Percentiles rank a stretch among this genome's conserved stretches.
These are phyloP conservation scores for Phrynocephalus forsythii DNA, from an alignment of 2,797 vertebrate species.

Conservation along the genomic window DNA sequence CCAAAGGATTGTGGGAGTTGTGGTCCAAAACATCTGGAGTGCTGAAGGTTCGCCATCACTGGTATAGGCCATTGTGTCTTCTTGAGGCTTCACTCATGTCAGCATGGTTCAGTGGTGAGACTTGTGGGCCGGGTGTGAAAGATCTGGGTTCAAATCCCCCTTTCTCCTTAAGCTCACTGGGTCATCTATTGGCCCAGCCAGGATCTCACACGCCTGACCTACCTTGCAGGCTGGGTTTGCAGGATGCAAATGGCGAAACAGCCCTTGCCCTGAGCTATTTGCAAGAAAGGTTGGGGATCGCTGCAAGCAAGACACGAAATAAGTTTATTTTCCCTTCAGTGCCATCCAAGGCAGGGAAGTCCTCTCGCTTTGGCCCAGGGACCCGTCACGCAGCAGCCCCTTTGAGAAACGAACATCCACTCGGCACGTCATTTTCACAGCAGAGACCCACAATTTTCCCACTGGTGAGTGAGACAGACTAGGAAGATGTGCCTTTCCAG, in stretches of 20 bases:
- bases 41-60: no score
- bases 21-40: no score
- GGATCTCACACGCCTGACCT: background rate
- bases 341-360: slow-evolving; percentile 86
- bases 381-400: slow-evolving; percentile 80
- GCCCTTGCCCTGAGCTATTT: background rate
- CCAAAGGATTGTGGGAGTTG: no score
- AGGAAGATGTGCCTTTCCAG: background rate
- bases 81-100: background rate
- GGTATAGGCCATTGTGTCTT: background rate
- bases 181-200: background rate
- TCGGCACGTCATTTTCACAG: slow-evolving; percentile 92
- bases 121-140: background rate
- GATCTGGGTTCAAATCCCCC: background rate
- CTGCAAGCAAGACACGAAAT: background rate
- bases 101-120: background rate
- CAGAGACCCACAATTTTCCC: slow-evolving; percentile 96
- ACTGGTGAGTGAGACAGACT: slow-evolving; percentile 80
- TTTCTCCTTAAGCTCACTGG: background rate
- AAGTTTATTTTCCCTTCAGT: slow-evolving; percentile 66
- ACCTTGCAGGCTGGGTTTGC: background rate
- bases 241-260: background rate
- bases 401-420: slow-evolving; percentile 78
- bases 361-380: slow-evolving; percentile 80
- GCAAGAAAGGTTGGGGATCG: background rate